Base-by-base conservation (phyloP, 2,888 invertebrate genomes). In the Embidobia sp. region DNA sequence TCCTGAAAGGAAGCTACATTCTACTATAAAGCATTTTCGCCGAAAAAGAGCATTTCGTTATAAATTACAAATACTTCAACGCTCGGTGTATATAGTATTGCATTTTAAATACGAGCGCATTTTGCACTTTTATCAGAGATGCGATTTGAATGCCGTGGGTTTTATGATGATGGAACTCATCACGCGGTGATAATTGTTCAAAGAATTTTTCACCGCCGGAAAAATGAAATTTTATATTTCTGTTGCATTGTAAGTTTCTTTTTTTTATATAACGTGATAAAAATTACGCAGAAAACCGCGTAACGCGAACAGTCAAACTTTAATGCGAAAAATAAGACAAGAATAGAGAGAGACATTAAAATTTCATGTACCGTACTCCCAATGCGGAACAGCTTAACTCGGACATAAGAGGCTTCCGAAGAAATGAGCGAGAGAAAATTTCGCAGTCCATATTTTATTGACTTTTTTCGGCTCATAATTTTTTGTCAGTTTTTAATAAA, bases 161-260 rank as follows among this genome's bases (percentile, higher is more conserved):
- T 33, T 51, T 35, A 53, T 44, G 33, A 51, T 67, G 55, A 67
- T 55, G 48, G 31, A 67, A 67, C 46, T 66, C 55, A 46, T 66
- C 55, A 46, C 55, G 46, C 46, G 44, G 35, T 66, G 55, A 66
- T 66, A 55, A 55, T 66, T 66, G 46, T 55, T 66, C 55, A 55
- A 66, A 55, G 55, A 42, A 66, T 66, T 10, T 46, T 46, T 46
- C 15, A 10, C 26, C 19, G 13, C 7, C 22, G 6, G 15, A 19
- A 19, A 11, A 35, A 51, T 22, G 40, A 49, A 37, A 63, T 63
- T 63, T 49, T 49, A 63, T 63, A 51, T 40, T 48, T 51, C 63
- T 42, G 40, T 51, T 63, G 40, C 35, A 15, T 15, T 51, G 46
- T 48, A 61, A 61, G 46, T 48, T 27, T 22, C 27, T 13, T 22